phyloP scores from a whole-genome alignment of 2,113 vertebrate species.

The Mastomys coucha region DNA sequence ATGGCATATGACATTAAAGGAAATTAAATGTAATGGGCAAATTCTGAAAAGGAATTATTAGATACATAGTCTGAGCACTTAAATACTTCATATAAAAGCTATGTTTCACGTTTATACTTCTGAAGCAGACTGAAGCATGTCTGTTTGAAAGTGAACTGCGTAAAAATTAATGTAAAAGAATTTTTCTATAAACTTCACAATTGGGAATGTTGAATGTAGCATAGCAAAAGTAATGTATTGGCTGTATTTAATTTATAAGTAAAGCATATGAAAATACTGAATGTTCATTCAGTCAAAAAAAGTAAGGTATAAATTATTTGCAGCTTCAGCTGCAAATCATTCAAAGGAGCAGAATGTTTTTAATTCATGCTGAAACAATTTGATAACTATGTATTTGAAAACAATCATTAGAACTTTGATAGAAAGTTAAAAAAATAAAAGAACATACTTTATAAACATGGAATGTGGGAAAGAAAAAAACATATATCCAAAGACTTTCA shows the following conservation, averaged over 20 bases:
- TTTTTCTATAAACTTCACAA: constrained; percentile 15
- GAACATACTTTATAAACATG: neutral
- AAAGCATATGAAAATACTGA: neutral
- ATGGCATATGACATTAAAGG: neutral
- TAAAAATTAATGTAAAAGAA: constrained; percentile 53
- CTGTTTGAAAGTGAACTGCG: constrained; percentile 47
- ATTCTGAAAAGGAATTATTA: constrained; percentile 46
- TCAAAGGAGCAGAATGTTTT: constrained; percentile 10
- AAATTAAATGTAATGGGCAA: constrained; percentile 32
- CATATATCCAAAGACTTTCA: neutral
- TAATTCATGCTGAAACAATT: neutral
- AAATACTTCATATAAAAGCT: neutral
- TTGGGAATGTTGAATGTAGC: neutral
- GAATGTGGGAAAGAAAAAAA: neutral
- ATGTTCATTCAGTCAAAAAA: constrained; percentile 9
- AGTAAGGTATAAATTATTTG: neutral
- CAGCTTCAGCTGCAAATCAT: neutral
- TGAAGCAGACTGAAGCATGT: neutral
- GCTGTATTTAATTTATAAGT: neutral
- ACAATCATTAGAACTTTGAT: constrained; percentile 38
- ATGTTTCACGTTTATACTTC: neutral
- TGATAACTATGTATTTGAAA: constrained; percentile 1
- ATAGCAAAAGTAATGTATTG: neutral
- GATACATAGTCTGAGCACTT: neutral
- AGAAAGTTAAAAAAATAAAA: neutral